Evolutionary conservation across 2,113 vertebrate species (phyloP), one percentile per base, ranked within the genome.

Genomic region (Salvelinus fontinalis): DNA sequence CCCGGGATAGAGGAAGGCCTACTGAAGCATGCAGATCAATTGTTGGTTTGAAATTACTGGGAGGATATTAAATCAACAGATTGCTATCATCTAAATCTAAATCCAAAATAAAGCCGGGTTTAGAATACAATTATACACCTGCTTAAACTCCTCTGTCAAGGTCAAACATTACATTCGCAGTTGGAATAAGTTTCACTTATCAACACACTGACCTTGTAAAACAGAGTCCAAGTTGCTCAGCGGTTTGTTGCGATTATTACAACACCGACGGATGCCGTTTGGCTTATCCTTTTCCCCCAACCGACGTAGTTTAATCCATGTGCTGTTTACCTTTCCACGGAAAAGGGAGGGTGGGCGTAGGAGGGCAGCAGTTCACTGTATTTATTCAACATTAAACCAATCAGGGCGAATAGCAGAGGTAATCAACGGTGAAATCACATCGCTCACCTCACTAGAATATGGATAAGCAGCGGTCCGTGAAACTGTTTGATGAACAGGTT

Each of bases 351-450:
- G 51, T 54, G 31, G 49, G 64, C 75, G 71, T 81, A 79, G 86
- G 91, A 54, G 72, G 87, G 84, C 79, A 74, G 68, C 67, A 22
- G 75, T 67, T 80, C 75, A 64, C 67, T 75, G 72, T 92, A 87
- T 93, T 93, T 90, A 90, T 85, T 81, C 67, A 88, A 82, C 84
- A 76, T 85, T 83, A 83, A 91, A 89, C 84, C 87, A 92, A 89
- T 91, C 85, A 70, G 71, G 77, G 67, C 73, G 82, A 92, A 90
- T 85, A 87, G 81, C 86, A 73, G 86, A 88, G 88, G 89, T 87
- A 93, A 93, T 93, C 91, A 89, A 85, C 86, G 72, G 87, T 92
- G 89, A 92, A 92, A 93, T 91, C 89, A 68, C 84, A 87, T 86
- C 80, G 75, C 78, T 86, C 84, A 84, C 83, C 88, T 89, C 83